Base-by-base conservation (phyloP, 2,797 vertebrate species). In the Myotis findleyi region DNA sequence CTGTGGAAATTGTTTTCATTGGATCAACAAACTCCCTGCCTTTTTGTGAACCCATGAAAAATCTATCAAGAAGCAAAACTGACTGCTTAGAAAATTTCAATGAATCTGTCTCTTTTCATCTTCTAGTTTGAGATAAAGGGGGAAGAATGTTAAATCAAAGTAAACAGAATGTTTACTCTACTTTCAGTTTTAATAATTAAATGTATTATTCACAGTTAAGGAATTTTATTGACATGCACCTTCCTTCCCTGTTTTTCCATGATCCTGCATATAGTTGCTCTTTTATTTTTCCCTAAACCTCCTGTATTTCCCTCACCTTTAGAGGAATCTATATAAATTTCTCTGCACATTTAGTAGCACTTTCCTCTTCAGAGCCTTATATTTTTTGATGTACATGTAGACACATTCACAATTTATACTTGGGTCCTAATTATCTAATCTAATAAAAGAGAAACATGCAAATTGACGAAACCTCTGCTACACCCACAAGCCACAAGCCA, bases 131-230 rank as follows among this genome's bases (percentile, higher is more conserved):
- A 62, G 85, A 82, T 90, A 88, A 96, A 94, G 87, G 25, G 14
- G 11, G 21, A 47, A 95, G 55, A 79, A 2, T 90, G 73, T 93
- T 96, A 96, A 96, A 96, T 95, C 84, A 93, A 87, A 96, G 59
- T 87, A 93, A 97, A 94, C 90, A 92, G 62, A n/a, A 68, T 80
- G 73, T 94, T 96, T 96, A 79, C 69, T 90, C 96, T 96, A 79
- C 69, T 93, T 96, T 97, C 95, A 93, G 77, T 53, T 94, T 93
- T 94, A 93, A 93, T 96, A 95, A 93, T 66, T 92, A 90, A 90
- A 66, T 44, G 30, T 72, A 85, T 93, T 92, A 57, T 87, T 96
- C 89, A 93, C 47, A 90, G 44, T 73, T 95, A 93, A 81, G 69
- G 14, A 89, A 44, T 59, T 85, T 85, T 71, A 89, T 18, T 92